These are phyloP conservation scores for Hestina assimilis DNA, from an alignment of 1,140 invertebrate genomes.

Conservation along the genomic window DNA sequence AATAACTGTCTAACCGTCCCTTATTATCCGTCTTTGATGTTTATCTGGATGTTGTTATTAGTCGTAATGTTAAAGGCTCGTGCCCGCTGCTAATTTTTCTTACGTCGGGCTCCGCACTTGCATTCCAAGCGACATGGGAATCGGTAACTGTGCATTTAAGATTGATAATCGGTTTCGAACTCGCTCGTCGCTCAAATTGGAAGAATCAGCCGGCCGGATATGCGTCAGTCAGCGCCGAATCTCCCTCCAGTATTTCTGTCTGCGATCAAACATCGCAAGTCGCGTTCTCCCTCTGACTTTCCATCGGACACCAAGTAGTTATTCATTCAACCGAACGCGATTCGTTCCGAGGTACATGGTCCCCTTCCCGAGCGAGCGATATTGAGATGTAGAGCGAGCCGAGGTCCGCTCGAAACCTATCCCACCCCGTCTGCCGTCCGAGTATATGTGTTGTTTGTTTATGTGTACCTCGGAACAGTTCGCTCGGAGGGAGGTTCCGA, in stretches of 20 bases:
- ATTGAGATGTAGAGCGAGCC: conserved; percentile 79
- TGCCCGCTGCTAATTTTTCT: conserved; percentile 50
- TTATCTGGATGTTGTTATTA: conserved; percentile 57
- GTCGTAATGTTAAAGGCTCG: conserved; percentile 38
- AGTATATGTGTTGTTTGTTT: conserved; percentile 70
- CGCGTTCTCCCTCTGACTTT: conserved; percentile 47
- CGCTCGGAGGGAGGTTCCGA: conserved; percentile 48
- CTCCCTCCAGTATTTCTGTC: conserved; percentile 38
- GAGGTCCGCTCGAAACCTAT: conserved; percentile 59
- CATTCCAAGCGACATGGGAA: conserved; percentile 79
- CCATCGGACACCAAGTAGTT: conserved; percentile 53
- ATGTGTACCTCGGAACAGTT: conserved; percentile 76
- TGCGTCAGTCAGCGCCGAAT: conserved; percentile 31
- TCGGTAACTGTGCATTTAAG: conserved; percentile 59
- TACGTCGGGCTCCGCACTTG: conserved; percentile 66
- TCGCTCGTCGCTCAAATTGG: conserved; percentile 31
- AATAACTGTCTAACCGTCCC: conserved; percentile 56
- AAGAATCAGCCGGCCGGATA: conserved; percentile 26
- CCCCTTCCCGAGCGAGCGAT: conserved; percentile 76
- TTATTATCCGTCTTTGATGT: conserved; percentile 54
- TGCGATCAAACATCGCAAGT: conserved; percentile 50
- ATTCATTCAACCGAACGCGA: conserved; percentile 63
- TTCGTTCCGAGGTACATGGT: conserved; percentile 80
- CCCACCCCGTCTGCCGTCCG: conserved; percentile 52
- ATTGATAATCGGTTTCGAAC: conserved; percentile 28